A percentile compares a stretch with the other conserved stretches of the same genome.
These are phyloP conservation scores for Sphaerophoria taeniata DNA, from an alignment of 2,888 invertebrate genomes.

Conservation along the genomic window DNA sequence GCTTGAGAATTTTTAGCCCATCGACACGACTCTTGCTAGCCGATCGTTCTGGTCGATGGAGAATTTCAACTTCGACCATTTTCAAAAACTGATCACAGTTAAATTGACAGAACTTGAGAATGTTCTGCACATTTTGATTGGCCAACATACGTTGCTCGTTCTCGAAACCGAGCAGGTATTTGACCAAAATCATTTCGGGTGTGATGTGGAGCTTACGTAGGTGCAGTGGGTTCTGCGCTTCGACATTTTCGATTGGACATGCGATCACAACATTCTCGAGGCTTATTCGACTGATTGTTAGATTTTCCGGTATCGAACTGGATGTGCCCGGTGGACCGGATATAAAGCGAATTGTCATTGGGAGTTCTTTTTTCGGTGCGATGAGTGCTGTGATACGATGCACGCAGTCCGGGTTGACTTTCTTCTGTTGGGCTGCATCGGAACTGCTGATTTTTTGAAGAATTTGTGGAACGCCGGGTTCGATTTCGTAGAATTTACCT, in stretches of 20 bases:
- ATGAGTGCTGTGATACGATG: slow-evolving; percentile 81
- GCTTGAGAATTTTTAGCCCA: slow-evolving; percentile 85
- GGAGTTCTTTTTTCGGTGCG: slow-evolving; percentile 79
- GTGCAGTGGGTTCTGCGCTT: slow-evolving; percentile 82
- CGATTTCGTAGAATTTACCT: slow-evolving; percentile 89
- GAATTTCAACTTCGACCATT: slow-evolving; percentile 81
- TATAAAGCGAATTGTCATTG: slow-evolving; percentile 81
- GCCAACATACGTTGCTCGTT: slow-evolving; percentile 82
- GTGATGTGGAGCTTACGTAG: slow-evolving; percentile 83
- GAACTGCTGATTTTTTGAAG: slow-evolving; percentile 79
- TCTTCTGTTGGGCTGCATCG: slow-evolving; percentile 77
- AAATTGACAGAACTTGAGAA: slow-evolving; percentile 82
- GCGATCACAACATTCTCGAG: slow-evolving; percentile 83
- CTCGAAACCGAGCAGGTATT: slow-evolving; percentile 81
- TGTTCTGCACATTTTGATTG: slow-evolving; percentile 82
- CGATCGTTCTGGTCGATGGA: slow-evolving; percentile 81
- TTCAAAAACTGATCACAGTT: slow-evolving; percentile 82
- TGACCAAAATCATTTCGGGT: slow-evolving; percentile 81
- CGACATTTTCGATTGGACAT: slow-evolving; percentile 84
- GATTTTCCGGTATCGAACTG: slow-evolving; percentile 80
- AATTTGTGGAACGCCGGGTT: slow-evolving; percentile 84
- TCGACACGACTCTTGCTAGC: slow-evolving; percentile 84
- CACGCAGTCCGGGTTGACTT: slow-evolving; percentile 82
- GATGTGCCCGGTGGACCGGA: slow-evolving; percentile 80
- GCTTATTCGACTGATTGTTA: slow-evolving; percentile 80